These are phyloP conservation scores for Phaonia tiefii DNA, from an alignment of 2,888 invertebrate species.

Conservation along the genomic window DNA sequence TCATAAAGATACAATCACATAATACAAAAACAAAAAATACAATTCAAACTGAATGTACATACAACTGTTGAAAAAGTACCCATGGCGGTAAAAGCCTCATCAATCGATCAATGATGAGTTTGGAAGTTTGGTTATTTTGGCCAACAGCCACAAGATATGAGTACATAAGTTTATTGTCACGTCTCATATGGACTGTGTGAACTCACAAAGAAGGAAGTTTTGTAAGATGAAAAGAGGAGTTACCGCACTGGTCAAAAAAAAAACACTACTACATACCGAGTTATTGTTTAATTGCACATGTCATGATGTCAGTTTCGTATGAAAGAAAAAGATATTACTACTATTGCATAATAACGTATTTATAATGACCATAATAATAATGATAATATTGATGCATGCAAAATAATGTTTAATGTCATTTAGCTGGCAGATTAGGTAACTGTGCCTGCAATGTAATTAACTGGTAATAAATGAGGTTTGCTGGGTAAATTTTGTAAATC, in stretches of 20 bases:
- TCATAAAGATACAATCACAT: too few relatives aligned
- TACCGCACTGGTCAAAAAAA: conserved; percentile 1
- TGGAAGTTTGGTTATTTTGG: not conserved
- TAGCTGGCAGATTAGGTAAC: too few relatives aligned
- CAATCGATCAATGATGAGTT: conserved; percentile 1
- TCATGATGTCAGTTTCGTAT: conserved; percentile 1
- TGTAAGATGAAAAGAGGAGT: conserved; percentile 8
- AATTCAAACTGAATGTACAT: too few relatives aligned
- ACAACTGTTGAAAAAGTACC: too few relatives aligned
- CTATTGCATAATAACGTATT: not conserved
- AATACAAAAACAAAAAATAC: too few relatives aligned
- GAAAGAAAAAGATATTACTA: not conserved
- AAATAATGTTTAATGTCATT: too few relatives aligned
- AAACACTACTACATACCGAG: too few relatives aligned
- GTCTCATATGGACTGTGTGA: not conserved
- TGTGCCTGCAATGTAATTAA: too few relatives aligned
- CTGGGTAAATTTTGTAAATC: too few relatives aligned
- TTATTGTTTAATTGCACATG: conserved; percentile 29
- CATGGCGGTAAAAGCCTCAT: not conserved
- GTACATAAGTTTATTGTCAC: not conserved
- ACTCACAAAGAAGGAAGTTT: not conserved
- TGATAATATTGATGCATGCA: too few relatives aligned
- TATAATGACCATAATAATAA: too few relatives aligned
- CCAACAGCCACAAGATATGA: not conserved
- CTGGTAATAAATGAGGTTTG: too few relatives aligned